Conservation (phyloP, 2,113 vertebrate genomes). For the Tychaedon coryphoeus region DNA sequence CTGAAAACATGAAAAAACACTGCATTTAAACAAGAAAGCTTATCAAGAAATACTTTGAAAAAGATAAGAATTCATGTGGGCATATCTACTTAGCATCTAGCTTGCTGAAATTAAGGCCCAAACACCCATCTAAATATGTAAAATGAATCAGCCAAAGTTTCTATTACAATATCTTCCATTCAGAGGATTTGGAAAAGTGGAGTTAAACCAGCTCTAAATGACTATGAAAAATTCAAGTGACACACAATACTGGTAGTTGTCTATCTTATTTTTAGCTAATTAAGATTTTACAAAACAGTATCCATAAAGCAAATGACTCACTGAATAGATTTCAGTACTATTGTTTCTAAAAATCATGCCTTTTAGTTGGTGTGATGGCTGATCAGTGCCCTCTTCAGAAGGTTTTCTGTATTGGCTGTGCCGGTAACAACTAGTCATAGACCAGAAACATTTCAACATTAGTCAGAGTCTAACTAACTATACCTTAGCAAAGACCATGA, state of each 20-base stretch:
- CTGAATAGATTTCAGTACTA: neutral
- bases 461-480: neutral
- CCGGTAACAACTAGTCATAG: neutral
- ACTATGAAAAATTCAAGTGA: neutral
- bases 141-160: neutral
- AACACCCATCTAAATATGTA: neutral
- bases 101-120: neutral
- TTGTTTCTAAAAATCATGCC: neutral
- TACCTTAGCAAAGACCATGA: neutral
- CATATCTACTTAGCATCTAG: neutral
- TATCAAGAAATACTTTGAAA: neutral
- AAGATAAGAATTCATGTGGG: neutral
- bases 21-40: neutral
- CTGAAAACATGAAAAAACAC: neutral
- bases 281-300: neutral
- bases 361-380: neutral
- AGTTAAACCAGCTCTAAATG: neutral
- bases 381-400: constrained; percentile 25
- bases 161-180: neutral
- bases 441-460: neutral
- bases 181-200: neutral
- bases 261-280: neutral
- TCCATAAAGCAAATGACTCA: neutral
- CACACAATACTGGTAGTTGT: neutral
- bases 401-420: neutral